These are phyloP conservation scores for Eubucco bourcierii DNA, from an alignment of 2,113 vertebrate genomes.

Conservation along the genomic window DNA sequence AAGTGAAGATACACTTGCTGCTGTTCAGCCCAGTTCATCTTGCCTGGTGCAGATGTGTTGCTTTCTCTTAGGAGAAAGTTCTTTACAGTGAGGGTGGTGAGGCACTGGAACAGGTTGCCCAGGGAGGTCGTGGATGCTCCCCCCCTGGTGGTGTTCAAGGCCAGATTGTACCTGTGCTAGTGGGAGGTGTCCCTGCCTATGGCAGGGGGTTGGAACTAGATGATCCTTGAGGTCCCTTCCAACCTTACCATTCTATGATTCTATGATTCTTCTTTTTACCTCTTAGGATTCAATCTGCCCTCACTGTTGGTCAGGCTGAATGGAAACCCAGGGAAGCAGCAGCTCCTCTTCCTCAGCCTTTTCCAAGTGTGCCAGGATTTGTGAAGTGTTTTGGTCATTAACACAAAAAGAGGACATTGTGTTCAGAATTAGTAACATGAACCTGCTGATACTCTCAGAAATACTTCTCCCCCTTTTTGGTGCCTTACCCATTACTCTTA, in stretches of 20 bases:
- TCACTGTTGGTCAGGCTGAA: neutral
- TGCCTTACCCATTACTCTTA: neutral
- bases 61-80: too few relatives aligned
- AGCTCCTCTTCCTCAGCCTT: neutral
- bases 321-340: neutral
- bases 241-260: too few relatives aligned
- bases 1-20: neutral
- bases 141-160: too few relatives aligned
- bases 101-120: too few relatives aligned
- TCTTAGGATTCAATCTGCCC: neutral
- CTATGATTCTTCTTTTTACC: neutral
- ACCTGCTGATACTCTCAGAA: neutral
- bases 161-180: too few relatives aligned
- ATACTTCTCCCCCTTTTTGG: neutral
- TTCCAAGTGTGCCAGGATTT: neutral
- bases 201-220: too few relatives aligned
- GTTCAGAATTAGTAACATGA: neutral
- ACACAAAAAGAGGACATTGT: neutral
- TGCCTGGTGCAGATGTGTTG: neutral
- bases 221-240: too few relatives aligned
- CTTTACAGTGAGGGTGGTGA: too few relatives aligned
- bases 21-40: neutral
- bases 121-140: too few relatives aligned
- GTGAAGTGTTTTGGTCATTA: neutral
- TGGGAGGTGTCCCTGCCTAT: too few relatives aligned